phyloP scores from a whole-genome alignment of 1,140 invertebrate species.

The Macrosteles quadrilineatus region DNA sequence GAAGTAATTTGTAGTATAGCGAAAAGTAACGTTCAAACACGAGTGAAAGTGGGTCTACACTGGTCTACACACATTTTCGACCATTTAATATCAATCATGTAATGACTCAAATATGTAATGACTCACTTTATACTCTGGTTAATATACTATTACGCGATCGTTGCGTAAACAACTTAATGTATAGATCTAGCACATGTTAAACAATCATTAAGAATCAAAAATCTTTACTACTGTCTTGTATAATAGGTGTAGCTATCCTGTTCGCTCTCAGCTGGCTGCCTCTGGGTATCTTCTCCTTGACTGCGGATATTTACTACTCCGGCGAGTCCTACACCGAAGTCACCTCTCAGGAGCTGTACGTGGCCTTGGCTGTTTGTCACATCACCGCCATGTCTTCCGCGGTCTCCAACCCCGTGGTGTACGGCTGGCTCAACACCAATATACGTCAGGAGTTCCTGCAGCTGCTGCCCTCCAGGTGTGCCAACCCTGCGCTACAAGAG shows the following conservation, averaged over 20 bases:
- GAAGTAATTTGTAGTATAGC: too few species aligned
- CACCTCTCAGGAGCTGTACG: conserved; percentile 42
- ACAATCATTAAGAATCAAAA: too few species aligned
- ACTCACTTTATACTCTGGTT: too few species aligned
- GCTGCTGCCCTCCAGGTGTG: conserved; percentile 42
- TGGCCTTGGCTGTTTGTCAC: conserved; percentile 56
- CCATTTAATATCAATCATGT: too few species aligned
- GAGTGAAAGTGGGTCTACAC: too few species aligned
- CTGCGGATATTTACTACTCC: conserved; percentile 47
- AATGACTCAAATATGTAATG: too few species aligned
- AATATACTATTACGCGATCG: too few species aligned
- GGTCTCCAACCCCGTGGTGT: conserved; percentile 57
- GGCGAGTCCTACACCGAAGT: conserved; percentile 36
- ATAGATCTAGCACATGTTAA: too few species aligned
- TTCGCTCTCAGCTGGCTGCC: conserved; percentile 58
- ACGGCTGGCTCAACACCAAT: conserved; percentile 58
- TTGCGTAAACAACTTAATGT: too few species aligned
- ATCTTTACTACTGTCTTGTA: too few species aligned
- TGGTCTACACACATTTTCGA: too few species aligned
- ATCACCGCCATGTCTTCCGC: conserved; percentile 58
- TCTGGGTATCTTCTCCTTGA: conserved; percentile 54
- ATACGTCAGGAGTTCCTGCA: conserved; percentile 50
- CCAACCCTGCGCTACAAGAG: neutral
- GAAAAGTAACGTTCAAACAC: too few species aligned
- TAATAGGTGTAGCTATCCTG: conserved; percentile 48